Base-by-base conservation (phyloP, 2,113 vertebrate species). In the Callithrix jacchus region DNA sequence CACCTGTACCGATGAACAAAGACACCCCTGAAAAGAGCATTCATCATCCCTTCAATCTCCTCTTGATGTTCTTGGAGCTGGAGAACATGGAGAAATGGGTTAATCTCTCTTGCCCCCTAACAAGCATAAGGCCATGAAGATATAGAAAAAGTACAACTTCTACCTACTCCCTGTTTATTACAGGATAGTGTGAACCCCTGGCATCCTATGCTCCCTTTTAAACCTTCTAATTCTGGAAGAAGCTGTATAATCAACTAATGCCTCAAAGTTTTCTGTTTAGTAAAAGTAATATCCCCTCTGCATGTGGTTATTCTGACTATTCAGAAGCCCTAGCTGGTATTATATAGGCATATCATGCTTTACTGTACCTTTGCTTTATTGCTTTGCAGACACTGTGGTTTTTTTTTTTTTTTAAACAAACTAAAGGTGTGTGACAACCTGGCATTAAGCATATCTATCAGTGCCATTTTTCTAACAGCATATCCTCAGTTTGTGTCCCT, bases 1-100 rank as follows among this genome's bases (percentile, higher is more conserved):
- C 73, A 99, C 98, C 99, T 98, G 96, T 99, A 99, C 6, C 99
- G 99, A 96, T 99, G 99, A 49, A 99, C 99, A 95, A 99, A 99
- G 97, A 99, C 99, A 1, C 99, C 99, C 61, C 99, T 99, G 93
- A 99, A 99, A 45, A 99, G 97, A 6, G 97, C 97, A 2, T 99
- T 99, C 98, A 99, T 99, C 98, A 99, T 98, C 64, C 98, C 99
- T 32, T 98, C 98, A 25, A 99, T 81, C 70, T 99, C 99, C n/a
- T 99, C 98, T 96, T 98, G 98, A 89, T 99, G 99, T 89, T 99
- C 99, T 80, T 82, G 97, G 82, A 99, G 97, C 99, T 99, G 87
- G 12, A 89, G 40, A 64, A 96, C 35, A 74, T 11, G 37, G n/a
- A 80, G 61, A 16, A 71, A 95, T 6, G 90, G 47, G 66, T 94